Conservation (phyloP, 1,140 invertebrate genomes). For the Dryas iulia region DNA sequence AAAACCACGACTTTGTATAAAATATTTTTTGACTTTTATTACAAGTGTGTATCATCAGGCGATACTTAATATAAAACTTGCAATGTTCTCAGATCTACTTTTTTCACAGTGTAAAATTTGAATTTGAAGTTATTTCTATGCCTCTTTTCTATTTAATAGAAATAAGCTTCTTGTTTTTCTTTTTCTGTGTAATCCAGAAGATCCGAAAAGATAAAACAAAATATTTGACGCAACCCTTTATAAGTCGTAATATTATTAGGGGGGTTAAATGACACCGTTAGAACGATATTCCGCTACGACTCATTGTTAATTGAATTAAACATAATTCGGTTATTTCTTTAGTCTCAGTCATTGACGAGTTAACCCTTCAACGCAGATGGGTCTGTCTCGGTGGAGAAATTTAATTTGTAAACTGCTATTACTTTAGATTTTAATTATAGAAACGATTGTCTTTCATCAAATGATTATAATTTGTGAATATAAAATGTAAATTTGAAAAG, state of each 20-base stretch:
- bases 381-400: conserved; percentile 31
- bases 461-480: background rate
- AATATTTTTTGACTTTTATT: no score
- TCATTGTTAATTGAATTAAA: conserved; percentile 59
- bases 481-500: no score
- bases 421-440: conserved; percentile 41
- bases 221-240: conserved; percentile 20
- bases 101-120: no score
- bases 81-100: no score
- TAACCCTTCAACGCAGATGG: conserved; percentile 55
- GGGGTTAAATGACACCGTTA: conserved; percentile 43
- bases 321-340: conserved; percentile 56
- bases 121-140: no score
- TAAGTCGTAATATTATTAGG: conserved; percentile 24
- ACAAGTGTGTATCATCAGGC: no score
- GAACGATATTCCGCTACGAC: conserved; percentile 50
- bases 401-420: conserved; percentile 38
- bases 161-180: background rate
- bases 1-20: no score
- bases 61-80: no score
- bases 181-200: background rate
- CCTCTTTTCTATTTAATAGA: no score
- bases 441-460: conserved; percentile 2
- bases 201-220: background rate
- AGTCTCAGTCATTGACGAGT: conserved; percentile 42